A percentile compares a stretch with the other conserved stretches of the same genome.
Evolutionary conservation across 2,113 vertebrate species (phyloP).

Genomic region (Cairina moschata): DNA sequence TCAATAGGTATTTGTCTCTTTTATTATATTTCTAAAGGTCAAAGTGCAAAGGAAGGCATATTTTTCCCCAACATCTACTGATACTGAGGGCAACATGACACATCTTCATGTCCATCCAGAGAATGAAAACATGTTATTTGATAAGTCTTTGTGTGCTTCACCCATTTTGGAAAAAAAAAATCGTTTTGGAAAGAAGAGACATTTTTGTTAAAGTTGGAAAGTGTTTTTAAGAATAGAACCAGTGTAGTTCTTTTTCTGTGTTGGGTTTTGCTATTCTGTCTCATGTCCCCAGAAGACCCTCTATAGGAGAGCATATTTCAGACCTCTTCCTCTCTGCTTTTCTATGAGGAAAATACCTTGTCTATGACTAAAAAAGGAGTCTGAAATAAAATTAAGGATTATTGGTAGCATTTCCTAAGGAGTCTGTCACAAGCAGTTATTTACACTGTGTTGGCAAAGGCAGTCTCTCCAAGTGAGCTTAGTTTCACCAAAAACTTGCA

Average conservation of each 20-base stretch:
- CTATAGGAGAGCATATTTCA: neutral
- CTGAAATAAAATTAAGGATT: neutral
- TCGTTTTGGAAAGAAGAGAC: too few species aligned
- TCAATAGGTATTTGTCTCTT: neutral
- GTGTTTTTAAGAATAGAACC: neutral
- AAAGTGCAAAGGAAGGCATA: neutral
- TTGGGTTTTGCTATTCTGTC: neutral
- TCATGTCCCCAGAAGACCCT: neutral
- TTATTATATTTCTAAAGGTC: neutral
- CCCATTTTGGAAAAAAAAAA: too few species aligned
- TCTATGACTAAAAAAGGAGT: neutral
- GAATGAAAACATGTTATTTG: neutral
- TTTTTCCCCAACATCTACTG: neutral
- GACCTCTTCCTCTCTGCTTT: neutral
- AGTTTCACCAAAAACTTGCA: neutral
- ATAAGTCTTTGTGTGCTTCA: neutral
- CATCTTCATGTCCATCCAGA: neutral
- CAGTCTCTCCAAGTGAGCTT: neutral
- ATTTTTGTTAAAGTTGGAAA: neutral
- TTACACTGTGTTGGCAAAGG: neutral
- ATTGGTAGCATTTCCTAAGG: neutral
- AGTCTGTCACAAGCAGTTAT: neutral
- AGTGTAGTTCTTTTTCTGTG: neutral
- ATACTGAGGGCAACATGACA: neutral
- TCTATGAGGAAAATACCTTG: neutral